Evolutionary conservation across 2,797 vertebrate species (phyloP).

Genomic region (Phataginus tetradactyla): DNA sequence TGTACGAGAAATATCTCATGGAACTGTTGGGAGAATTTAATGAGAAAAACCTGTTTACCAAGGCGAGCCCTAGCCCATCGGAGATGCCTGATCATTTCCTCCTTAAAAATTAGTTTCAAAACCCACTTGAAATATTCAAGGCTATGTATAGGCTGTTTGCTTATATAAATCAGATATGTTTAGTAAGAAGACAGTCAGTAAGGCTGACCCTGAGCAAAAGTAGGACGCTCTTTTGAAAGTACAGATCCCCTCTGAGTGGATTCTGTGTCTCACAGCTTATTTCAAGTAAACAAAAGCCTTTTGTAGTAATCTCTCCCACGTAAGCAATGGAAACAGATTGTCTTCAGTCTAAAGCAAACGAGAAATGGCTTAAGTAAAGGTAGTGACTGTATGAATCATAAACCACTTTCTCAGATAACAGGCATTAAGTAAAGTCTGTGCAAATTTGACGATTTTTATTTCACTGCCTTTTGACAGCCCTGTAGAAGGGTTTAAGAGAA

Average conservation of each 20-base stretch:
- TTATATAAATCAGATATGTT: neutral
- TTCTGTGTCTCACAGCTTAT: slow-evolving; percentile 69
- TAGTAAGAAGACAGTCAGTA: neutral
- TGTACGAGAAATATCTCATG: fast-evolving
- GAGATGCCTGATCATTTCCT: neutral
- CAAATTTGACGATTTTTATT: slow-evolving; percentile 85
- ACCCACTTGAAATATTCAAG: neutral
- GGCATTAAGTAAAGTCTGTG: slow-evolving; percentile 80
- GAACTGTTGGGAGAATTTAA: neutral
- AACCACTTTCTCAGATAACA: slow-evolving; percentile 84
- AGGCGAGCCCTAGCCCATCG: neutral
- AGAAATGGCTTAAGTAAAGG: slow-evolving; percentile 84
- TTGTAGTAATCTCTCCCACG: slow-evolving; percentile 74
- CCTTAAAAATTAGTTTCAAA: slow-evolving; percentile 55
- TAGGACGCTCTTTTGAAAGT: neutral
- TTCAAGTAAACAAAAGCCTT: slow-evolving; percentile 73
- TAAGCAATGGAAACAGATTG: slow-evolving; percentile 79
- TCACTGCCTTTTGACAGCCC: slow-evolving; percentile 80
- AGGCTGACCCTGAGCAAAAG: neutral
- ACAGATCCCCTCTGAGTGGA: neutral
- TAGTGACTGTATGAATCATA: slow-evolving; percentile 82
- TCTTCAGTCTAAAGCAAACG: slow-evolving; percentile 74
- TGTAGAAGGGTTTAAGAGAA: slow-evolving; percentile 82
- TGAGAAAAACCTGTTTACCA: neutral
- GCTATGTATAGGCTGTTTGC: neutral